Evolutionary conservation across 1,140 invertebrate species (phyloP), one percentile per base, ranked within the genome.

Genomic region (Trinorchestia longiramus): DNA sequence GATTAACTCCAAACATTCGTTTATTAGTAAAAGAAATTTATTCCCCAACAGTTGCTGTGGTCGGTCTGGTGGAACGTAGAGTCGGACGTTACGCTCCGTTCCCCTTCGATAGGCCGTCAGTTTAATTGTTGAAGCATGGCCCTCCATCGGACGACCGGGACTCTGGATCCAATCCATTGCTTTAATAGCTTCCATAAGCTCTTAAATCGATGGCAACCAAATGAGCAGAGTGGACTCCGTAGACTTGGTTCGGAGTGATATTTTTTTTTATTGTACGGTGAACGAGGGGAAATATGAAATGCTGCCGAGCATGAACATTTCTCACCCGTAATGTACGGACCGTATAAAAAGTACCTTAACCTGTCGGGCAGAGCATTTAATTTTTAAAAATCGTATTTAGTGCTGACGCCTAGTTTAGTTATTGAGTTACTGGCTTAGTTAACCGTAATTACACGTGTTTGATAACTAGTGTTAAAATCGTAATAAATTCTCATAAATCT

Each of bases 111-210:
- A 1, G 62, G 62, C 62, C 62, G 62, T 77, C 62, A 77, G 62
- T 77, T 77, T 77, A 77, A 77, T 77, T 77, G 62, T 77, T 77
- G 62, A 77, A 77, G 62, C 62, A 77, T 28, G 62, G 62, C 62
- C 62, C 62, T 77, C 62, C 62, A 77, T 77, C 62, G 62, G 62
- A 77, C 62, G 62, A 77, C 15, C 62, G 62, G 62, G 62, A 36
- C 11, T 36, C 62, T 77, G 62, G 62, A 77, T 77, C 62, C 62
- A 77, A 77, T 77, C 62, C 62, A 77, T 77, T 77, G 62, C 62
- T 77, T 77, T 77, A 77, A 77, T 77, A 77, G 62, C 62, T 77
- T 77, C 62, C 62, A 77, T 77, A 77, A 77, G 62, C 62, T 77
- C 62, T 77, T 77, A 77, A 77, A 77, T 77, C 62, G 62, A 77